Conservation (phyloP, 2,797 vertebrate species). For the Characodon lateralis region DNA sequence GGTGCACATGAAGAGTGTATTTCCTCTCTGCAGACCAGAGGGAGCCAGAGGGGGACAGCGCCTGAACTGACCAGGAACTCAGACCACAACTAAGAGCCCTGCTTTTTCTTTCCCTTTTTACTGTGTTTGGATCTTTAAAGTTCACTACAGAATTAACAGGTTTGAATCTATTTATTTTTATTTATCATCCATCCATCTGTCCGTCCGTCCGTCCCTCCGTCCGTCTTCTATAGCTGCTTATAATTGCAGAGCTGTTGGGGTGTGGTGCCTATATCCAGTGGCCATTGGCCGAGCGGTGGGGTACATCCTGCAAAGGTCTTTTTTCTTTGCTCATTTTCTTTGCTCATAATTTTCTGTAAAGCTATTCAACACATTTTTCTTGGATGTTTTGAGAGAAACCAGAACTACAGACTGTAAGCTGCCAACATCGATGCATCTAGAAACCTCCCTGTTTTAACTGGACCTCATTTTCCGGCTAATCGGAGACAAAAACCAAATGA, state of each 20-base stretch:
- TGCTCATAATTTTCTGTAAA: neutral
- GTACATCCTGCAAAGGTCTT: neutral
- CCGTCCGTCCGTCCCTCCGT: neutral
- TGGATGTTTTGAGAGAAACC: too few relatives aligned
- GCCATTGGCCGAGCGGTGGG: too few relatives aligned
- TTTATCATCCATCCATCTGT: neutral
- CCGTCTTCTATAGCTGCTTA: neutral
- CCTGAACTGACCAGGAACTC: neutral
- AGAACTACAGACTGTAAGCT: neutral
- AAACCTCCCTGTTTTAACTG: neutral
- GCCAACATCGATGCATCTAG: neutral
- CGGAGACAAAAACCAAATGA: neutral
- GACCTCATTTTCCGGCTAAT: neutral
- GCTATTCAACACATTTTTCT: too few relatives aligned
- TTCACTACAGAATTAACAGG: neutral
- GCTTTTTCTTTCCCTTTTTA: neutral
- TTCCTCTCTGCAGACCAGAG: slow-evolving; percentile 11
- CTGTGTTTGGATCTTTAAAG: neutral
- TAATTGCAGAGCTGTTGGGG: neutral
- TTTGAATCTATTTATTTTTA: neutral
- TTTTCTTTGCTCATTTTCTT: neutral
- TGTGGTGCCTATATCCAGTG: neutral
- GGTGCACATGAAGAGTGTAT: slow-evolving; percentile 22
- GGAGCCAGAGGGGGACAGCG: neutral
- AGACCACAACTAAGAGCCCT: neutral